A percentile compares a stretch with the other conserved stretches of the same genome.
Conservation (phyloP, 1,140 invertebrate genomes). For the Limonius californicus region DNA sequence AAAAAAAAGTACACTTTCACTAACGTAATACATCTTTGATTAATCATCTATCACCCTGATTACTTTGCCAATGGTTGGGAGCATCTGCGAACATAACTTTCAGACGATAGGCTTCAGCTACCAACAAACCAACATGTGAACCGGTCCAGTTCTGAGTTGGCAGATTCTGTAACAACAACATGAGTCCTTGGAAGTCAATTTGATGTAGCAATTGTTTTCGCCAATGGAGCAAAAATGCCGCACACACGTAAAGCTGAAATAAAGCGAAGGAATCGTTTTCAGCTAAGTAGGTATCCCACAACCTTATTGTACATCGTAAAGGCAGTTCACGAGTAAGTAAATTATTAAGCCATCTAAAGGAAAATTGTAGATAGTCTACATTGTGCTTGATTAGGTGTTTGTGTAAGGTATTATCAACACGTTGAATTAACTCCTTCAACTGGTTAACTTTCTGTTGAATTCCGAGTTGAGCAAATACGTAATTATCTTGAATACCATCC, state of each 20-base stretch:
- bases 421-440: conserved; percentile 91
- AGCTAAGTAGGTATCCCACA: conserved; percentile 99
- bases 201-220: conserved; percentile 83
- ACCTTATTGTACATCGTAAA: conserved; percentile 91
- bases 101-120: conserved; percentile 95
- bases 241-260: conserved; percentile 98
- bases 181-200: conserved; percentile 96
- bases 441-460: conserved; percentile 93
- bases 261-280: conserved; percentile 94
- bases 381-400: conserved; percentile 89
- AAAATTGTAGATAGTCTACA: conserved; percentile 98
- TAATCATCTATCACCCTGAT: conserved; percentile 6
- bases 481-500: conserved; percentile 99
- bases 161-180: conserved; percentile 97
- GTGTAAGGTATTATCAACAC: conserved; percentile 91
- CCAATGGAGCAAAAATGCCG: conserved; percentile 96
- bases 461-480: conserved; percentile 99
- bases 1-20: too few species aligned
- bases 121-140: conserved; percentile 87
- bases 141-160: conserved; percentile 97
- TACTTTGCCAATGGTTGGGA: conserved; percentile 75
- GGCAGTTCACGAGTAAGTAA: conserved; percentile 96
- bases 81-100: conserved; percentile 98
- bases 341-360: conserved; percentile 99
- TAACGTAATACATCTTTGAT: neutral